A percentile compares a stretch with the other conserved stretches of the same genome.
These are phyloP conservation scores for Tetraneura akinire DNA, from an alignment of 1,140 invertebrate genomes.

Conservation along the genomic window DNA sequence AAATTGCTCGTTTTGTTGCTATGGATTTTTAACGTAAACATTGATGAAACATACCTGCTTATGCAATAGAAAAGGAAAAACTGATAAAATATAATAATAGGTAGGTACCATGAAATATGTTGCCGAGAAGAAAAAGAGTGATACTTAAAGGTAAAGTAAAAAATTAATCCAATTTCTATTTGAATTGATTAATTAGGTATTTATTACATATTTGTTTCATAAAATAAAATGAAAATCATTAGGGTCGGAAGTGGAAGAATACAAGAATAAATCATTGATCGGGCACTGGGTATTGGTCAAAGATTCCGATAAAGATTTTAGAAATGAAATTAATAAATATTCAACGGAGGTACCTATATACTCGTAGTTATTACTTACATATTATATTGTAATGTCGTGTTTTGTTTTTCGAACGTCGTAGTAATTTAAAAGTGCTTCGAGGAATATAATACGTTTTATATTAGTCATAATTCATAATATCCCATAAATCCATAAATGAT, in stretches of 20 bases:
- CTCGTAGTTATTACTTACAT: too few relatives aligned
- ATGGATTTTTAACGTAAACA: not conserved
- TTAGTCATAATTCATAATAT: too few relatives aligned
- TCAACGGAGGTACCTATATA: not conserved
- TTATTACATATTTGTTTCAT: too few relatives aligned
- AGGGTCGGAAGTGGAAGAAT: slow-evolving; percentile 21
- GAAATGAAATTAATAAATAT: not conserved
- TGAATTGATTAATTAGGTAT: too few relatives aligned
- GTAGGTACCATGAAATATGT: not conserved
- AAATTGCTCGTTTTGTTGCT: not conserved
- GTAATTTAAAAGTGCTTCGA: too few relatives aligned
- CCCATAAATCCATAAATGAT: too few relatives aligned
- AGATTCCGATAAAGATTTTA: not conserved
- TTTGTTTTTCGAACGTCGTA: too few relatives aligned
- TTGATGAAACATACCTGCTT: not conserved
- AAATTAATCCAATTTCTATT: not conserved
- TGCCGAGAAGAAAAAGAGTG: not conserved
- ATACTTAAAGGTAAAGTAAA: not conserved
- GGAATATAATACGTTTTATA: too few relatives aligned
- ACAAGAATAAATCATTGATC: not conserved
- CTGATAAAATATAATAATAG: not conserved
- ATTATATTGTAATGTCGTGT: too few relatives aligned
- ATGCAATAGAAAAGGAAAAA: too few relatives aligned
- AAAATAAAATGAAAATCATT: too few relatives aligned
- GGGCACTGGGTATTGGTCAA: slow-evolving; percentile 15